phyloP scores from a whole-genome alignment of 2,888 invertebrate species.

The Aproaerema taeniolella region DNA sequence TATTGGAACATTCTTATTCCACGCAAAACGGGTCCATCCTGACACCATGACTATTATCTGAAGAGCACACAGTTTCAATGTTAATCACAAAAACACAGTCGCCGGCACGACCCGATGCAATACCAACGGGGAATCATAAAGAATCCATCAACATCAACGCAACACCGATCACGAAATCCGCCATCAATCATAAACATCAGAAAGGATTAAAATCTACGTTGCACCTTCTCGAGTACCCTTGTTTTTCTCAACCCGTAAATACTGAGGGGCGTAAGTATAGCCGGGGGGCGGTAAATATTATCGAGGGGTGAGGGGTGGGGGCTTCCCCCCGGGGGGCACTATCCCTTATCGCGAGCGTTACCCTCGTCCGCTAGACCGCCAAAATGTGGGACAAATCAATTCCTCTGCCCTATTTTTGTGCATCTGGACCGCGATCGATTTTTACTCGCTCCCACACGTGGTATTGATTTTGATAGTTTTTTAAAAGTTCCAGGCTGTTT shows the following conservation, averaged over 20 bases:
- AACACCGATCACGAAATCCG: slow-evolving; percentile 70
- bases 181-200: slow-evolving; percentile 77
- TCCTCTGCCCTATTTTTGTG: slow-evolving; percentile 73
- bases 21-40: no score
- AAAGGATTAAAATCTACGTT: slow-evolving; percentile 78
- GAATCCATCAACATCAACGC: slow-evolving; percentile 71
- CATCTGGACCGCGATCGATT: slow-evolving; percentile 76
- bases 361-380: slow-evolving; percentile 74
- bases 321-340: slow-evolving; percentile 65
- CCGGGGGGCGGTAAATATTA: slow-evolving; percentile 77
- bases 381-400: slow-evolving; percentile 77
- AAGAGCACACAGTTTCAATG: slow-evolving; percentile 14
- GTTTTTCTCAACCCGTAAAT: slow-evolving; percentile 78
- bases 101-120: slow-evolving; percentile 37
- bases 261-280: slow-evolving; percentile 77
- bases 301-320: slow-evolving; percentile 59
- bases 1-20: no score
- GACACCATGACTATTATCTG: slow-evolving; percentile 12
- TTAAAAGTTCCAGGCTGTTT: not conserved
- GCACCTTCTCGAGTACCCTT: slow-evolving; percentile 78
- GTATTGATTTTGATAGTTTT: slow-evolving; percentile 32
- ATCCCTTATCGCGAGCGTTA: slow-evolving; percentile 78
- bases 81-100: slow-evolving; percentile 47
- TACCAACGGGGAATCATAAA: slow-evolving; percentile 49
- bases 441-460: slow-evolving; percentile 26